Conservation (phyloP, 2,888 invertebrate genomes). For the Thymelicus lineola region DNA sequence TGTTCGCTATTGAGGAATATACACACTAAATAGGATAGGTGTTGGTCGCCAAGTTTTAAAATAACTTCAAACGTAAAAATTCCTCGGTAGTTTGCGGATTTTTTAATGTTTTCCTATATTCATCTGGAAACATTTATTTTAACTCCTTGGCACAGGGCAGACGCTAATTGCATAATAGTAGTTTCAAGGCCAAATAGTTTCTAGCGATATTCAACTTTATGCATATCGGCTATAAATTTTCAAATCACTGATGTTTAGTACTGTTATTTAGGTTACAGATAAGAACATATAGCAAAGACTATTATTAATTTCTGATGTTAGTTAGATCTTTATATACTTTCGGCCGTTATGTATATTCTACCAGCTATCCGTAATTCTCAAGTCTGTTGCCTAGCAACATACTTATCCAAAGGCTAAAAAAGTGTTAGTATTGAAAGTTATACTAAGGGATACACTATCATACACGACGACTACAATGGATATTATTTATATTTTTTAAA, state of each 20-base stretch:
- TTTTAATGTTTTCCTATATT: conserved; percentile 14
- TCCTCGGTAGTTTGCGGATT: background rate
- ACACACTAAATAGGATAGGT: background rate
- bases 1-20: background rate
- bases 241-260: background rate
- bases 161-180: conserved; percentile 12
- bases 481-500: too few species aligned
- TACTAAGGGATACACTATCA: too few species aligned
- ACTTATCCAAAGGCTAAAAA: too few species aligned
- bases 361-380: too few species aligned
- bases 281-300: background rate
- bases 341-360: too few species aligned
- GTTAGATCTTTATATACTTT: too few species aligned
- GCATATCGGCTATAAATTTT: background rate
- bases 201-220: conserved; percentile 11
- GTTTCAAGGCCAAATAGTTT: conserved; percentile 4
- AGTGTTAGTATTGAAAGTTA: too few species aligned
- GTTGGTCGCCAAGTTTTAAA: conserved; percentile 5
- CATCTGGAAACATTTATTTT: background rate
- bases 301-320: too few species aligned
- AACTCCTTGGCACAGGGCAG: conserved; percentile 14
- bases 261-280: background rate
- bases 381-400: too few species aligned
- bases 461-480: too few species aligned
- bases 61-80: conserved; percentile 11